Evolutionary conservation across 1,140 invertebrate genomes (phyloP), one percentile per base, ranked within the genome.

Genomic region (Anthonomus grandis): DNA sequence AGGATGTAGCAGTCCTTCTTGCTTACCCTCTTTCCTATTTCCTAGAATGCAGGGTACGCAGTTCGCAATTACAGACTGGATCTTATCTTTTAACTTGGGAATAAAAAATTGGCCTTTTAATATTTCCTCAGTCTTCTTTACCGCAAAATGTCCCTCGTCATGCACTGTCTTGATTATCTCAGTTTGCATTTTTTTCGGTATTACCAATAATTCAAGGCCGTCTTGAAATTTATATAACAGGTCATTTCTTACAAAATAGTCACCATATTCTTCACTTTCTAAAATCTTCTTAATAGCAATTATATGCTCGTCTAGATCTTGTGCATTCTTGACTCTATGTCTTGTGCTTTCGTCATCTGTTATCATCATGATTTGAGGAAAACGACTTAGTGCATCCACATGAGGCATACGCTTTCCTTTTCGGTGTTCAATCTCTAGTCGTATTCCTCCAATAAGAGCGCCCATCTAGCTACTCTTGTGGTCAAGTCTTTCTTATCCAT

Each of bases 341-440:
- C 57, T 42, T 18, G 57, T 15, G n/a, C n/a, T n/a, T n/a, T n/a
- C n/a, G n/a, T 0, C 49, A 31, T 42, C 55, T 55, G 38, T 57
- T 22, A n/a, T 48, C 2, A 62, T 56, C 39, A 63, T 55, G 19
- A 64, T 52, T 1, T 64, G 62, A 13, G 70, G 70, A 36, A 70
- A 64, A 50, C 74, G 61, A 37, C 73, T 76, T 0, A 78, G 45
- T 0, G 74, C 72, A 47, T 79, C 74, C 1, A 71, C 70, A 58
- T 78, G 75, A 50, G 69, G 69, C 69, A 78, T 74, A 17, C 60
- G 45, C 1, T 19, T 57, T 19, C 73, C 72, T 21, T 48, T 50
- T 51, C 71, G 52, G 53, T 76, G 73, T 52, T 65, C 57, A 6
- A 74, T 53, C 27, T 59, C 42, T 72, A 77, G 22, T 73, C 41